These are phyloP conservation scores for Uloborus diversus DNA, from an alignment of 1,140 invertebrate species.

Conservation along the genomic window DNA sequence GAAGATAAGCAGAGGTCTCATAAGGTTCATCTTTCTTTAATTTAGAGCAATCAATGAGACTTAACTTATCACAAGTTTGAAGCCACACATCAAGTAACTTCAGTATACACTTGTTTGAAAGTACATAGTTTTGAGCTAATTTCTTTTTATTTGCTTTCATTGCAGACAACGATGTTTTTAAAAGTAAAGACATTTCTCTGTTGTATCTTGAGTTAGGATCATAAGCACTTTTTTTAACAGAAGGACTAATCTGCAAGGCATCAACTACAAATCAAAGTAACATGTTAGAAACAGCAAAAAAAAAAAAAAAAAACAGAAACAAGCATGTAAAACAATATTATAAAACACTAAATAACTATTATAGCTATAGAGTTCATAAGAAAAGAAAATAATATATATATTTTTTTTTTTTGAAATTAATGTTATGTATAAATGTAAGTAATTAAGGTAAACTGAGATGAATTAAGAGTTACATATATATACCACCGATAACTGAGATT, in stretches of 20 bases:
- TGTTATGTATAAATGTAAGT: too few species aligned
- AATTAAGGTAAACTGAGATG: too few species aligned
- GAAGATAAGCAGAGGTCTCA: constrained; percentile 1
- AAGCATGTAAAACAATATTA: too few species aligned
- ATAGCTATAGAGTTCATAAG: too few species aligned
- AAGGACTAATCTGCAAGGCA: not conserved
- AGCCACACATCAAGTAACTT: constrained; percentile 21
- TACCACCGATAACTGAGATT: too few species aligned
- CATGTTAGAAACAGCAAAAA: too few species aligned
- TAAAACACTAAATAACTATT: too few species aligned
- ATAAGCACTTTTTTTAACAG: constrained; percentile 15
- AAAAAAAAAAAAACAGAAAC: constrained; percentile 14
- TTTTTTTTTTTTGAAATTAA: too few species aligned
- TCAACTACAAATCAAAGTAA: constrained; percentile 28
- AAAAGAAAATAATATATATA: too few species aligned
- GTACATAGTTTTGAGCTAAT: not conserved
- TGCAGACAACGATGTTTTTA: not conserved
- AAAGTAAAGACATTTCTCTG: constrained; percentile 8
- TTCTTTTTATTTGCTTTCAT: constrained; percentile 17
- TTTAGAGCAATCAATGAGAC: not conserved
- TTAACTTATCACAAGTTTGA: constrained; percentile 5
- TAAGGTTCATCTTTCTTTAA: constrained; percentile 25
- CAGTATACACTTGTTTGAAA: constrained; percentile 32
- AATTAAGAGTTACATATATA: too few species aligned
- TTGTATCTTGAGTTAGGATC: constrained; percentile 27